A percentile compares a stretch with the other conserved stretches of the same genome.
Conservation (phyloP, 1,140 invertebrate genomes). For the Apolygus lucorum region DNA sequence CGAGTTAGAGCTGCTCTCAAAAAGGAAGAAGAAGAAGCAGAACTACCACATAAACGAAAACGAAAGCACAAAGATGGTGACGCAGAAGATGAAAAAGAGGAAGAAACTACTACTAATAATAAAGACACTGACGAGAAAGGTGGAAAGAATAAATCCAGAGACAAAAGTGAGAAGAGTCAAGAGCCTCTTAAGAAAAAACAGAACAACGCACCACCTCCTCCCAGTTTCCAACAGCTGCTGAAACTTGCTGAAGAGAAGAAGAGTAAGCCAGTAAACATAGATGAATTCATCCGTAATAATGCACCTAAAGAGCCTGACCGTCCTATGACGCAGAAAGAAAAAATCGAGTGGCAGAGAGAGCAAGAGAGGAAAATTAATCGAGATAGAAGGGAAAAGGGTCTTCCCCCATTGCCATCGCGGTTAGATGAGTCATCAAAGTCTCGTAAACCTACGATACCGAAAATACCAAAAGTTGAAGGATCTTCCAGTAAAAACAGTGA, state of each 20-base stretch:
- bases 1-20: constrained; percentile 65
- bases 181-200: constrained; percentile 34
- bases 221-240: constrained; percentile 63
- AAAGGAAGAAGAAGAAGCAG: constrained; percentile 61
- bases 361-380: constrained; percentile 39
- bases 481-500: not conserved
- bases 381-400: not conserved
- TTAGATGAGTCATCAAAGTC: constrained; percentile 30
- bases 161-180: constrained; percentile 1
- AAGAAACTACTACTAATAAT: no score
- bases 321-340: constrained; percentile 70
- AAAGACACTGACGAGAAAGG: not conserved
- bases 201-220: constrained; percentile 50
- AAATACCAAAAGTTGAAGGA: constrained; percentile 41
- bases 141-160: not conserved
- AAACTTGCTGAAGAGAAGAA: constrained; percentile 77
- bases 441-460: constrained; percentile 41
- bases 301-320: constrained; percentile 43
- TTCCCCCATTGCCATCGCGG: not conserved
- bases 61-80: constrained; percentile 44
- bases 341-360: constrained; percentile 55
- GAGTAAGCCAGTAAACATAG: constrained; percentile 58
- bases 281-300: constrained; percentile 43
- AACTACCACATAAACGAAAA: constrained; percentile 55
- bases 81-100: constrained; percentile 22